Evolutionary conservation across 2,113 vertebrate genomes (phyloP).

Genomic region (Capreolus pygargus): DNA sequence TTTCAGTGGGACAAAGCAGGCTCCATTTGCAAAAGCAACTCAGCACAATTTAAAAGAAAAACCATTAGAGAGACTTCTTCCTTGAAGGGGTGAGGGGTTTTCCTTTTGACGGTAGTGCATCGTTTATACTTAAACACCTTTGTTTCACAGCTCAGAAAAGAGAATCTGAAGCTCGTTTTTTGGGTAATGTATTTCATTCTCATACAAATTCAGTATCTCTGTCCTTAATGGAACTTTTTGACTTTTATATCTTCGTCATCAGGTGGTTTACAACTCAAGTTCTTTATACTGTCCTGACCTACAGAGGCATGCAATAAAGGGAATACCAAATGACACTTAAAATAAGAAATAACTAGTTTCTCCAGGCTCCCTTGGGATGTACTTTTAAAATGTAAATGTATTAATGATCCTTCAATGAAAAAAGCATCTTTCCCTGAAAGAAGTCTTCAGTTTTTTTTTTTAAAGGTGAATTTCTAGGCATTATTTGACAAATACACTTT

Average conservation of each 20-base stretch:
- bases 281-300: constrained; percentile 35
- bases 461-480: constrained; percentile 13
- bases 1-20: constrained; percentile 45
- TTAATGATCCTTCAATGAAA: constrained; percentile 33
- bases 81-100: accelerated
- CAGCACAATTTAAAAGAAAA: constrained; percentile 29
- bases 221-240: constrained; percentile 30
- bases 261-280: constrained; percentile 19
- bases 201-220: neutral
- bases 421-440: neutral
- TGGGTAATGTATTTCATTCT: neutral
- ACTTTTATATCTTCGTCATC: constrained; percentile 42
- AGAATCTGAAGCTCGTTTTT: neutral
- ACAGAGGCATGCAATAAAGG: constrained; percentile 47
- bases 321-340: constrained; percentile 55
- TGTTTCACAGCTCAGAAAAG: neutral
- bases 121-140: neutral
- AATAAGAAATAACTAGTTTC: constrained; percentile 56
- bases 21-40: constrained; percentile 64
- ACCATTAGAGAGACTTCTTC: neutral
- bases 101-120: neutral
- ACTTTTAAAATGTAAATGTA: constrained; percentile 55
- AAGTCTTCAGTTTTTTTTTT: neutral
- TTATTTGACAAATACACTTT: constrained; percentile 45
- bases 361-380: neutral